Evolutionary conservation across 2,113 vertebrate species (phyloP).

Genomic region (Protomyctophum bolini): DNA sequence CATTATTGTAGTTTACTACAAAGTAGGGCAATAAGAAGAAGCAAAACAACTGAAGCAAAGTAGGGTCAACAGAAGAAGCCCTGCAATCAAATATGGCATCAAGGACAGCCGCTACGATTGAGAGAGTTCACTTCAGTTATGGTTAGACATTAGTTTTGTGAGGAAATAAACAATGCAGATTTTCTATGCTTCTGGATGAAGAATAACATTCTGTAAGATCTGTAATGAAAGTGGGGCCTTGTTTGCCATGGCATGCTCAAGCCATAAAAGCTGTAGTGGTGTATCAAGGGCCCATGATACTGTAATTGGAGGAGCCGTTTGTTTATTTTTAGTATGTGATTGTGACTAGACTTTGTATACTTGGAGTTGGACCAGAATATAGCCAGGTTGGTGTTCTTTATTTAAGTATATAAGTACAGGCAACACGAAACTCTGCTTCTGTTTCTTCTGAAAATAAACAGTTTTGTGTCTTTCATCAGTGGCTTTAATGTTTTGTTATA

Average conservation of each 20-base stretch:
- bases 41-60: slow-evolving; percentile 34
- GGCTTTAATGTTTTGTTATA: neutral
- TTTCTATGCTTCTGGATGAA: slow-evolving; percentile 52
- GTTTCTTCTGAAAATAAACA: no score
- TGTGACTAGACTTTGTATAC: no score
- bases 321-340: no score
- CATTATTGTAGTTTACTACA: slow-evolving; percentile 48
- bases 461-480: neutral
- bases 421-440: no score
- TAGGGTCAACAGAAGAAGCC: slow-evolving; percentile 51
- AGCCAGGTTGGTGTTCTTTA: no score
- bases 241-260: neutral
- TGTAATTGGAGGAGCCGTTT: no score
- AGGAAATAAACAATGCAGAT: slow-evolving; percentile 45
- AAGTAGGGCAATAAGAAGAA: slow-evolving; percentile 45
- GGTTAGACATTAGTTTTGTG: slow-evolving; percentile 52
- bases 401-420: no score
- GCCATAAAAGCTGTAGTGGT: neutral
- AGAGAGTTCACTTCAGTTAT: slow-evolving; percentile 23
- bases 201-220: neutral
- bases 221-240: neutral
- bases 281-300: neutral
- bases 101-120: slow-evolving; percentile 23
- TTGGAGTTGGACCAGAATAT: no score
- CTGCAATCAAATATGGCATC: slow-evolving; percentile 53